Evolutionary conservation across 2,797 vertebrate species (phyloP), one percentile per base, ranked within the genome.

Genomic region (Streptopelia turtur): DNA sequence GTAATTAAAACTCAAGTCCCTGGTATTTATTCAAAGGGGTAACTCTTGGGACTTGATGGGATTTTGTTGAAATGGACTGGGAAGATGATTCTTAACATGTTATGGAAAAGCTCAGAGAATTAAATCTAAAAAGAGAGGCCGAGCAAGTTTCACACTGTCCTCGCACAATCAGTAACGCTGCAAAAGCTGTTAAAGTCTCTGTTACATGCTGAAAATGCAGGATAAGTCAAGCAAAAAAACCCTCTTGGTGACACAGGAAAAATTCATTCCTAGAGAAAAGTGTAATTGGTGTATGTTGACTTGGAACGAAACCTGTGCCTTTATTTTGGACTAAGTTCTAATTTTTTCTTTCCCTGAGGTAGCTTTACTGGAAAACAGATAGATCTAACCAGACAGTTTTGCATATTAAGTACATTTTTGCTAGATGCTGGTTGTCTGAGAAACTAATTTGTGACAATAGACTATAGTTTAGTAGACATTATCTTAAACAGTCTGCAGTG

Each of bases 1-100:
- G 86, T 95, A 96, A 95, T 97, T 97, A 95, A 95, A 95, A 95
- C 92, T 95, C 78, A 28, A 90, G 90, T 39, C 75, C 77, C 60
- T 80, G 84, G 53, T 93, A 71, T 94, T 96, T 93, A 95, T 83
- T 87, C 90, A 94, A 95, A 97, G 61, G 64, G 33, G 45, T 47
- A 86, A 83, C 94, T 96, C 91, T 91, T 57, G 82, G 92, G 87
- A 91, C 68, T 93, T 47, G 78, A 75, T 91, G 80, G 79, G 90
- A 94, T 95, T 95, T 97, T 92, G 92, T 82, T 87, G 87, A 93
- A 96, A 95, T 81, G 94, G 91, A 86, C 95, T 91, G 35, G 84
- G 92, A 92, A 91, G 82, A 41, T 55, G 92, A 87, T 93, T 93
- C 78, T 89, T 85, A 83, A 85, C 3, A 0, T 5, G 50, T 56